These are phyloP conservation scores for Pseudolaguvia tuberculata DNA, from an alignment of 2,113 vertebrate species.

Conservation along the genomic window DNA sequence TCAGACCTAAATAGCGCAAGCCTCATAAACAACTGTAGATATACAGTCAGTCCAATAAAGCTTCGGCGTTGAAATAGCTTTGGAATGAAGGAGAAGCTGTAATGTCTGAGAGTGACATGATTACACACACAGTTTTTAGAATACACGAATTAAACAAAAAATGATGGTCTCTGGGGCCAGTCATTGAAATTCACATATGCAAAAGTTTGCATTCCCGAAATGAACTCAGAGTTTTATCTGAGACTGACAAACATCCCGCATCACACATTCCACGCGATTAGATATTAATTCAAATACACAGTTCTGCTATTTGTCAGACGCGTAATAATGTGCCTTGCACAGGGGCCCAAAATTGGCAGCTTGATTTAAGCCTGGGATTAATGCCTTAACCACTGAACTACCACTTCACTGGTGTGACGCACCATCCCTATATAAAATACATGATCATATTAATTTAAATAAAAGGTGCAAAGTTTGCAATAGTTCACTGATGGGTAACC, in stretches of 20 bases:
- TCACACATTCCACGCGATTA: neutral
- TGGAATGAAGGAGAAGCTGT: neutral
- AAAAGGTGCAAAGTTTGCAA: too few species aligned
- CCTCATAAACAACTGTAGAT: constrained; percentile 33
- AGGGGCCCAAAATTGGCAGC: too few species aligned
- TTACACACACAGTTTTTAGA: neutral
- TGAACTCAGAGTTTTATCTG: neutral
- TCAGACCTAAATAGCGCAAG: constrained; percentile 33
- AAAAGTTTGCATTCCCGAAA: neutral
- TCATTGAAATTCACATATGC: neutral
- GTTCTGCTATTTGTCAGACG: too few species aligned
- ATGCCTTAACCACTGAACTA: too few species aligned
- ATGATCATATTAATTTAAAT: too few species aligned
- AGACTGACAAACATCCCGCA: neutral
- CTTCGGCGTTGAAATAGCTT: neutral
- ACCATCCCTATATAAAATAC: too few species aligned
- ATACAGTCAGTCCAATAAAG: constrained; percentile 38
- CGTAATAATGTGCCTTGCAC: too few species aligned
- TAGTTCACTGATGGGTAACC: too few species aligned
- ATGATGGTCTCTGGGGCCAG: neutral
- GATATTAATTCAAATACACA: too few species aligned
- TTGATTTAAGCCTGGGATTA: too few species aligned
- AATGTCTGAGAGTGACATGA: neutral
- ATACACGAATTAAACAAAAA: neutral
- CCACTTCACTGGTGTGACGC: too few species aligned